A percentile compares a stretch with the other conserved stretches of the same genome.
phyloP scores from a whole-genome alignment of 2,113 vertebrate species.

The Lepisosteus osseus region DNA sequence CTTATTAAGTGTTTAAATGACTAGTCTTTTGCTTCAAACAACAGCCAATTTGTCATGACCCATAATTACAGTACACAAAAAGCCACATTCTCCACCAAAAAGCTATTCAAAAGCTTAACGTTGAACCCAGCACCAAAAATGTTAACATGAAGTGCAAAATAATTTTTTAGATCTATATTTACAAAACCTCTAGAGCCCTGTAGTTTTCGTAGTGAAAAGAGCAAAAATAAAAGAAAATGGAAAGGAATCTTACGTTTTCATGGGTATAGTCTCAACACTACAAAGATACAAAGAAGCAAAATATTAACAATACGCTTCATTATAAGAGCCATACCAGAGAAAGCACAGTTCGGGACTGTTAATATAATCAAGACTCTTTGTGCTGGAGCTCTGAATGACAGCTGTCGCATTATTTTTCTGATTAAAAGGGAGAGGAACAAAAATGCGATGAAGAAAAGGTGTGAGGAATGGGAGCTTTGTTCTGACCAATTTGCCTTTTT shows the following conservation, averaged over 20 bases:
- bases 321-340: constrained; percentile 36
- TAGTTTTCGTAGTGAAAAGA: constrained; percentile 20
- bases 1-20: constrained; percentile 44
- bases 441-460: constrained; percentile 23
- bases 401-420: constrained; percentile 16
- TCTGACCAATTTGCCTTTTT: not conserved
- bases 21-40: constrained; percentile 51
- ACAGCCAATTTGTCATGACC: constrained; percentile 51
- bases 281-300: constrained; percentile 71
- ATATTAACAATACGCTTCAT: constrained; percentile 38
- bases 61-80: constrained; percentile 44
- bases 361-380: constrained; percentile 31
- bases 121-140: constrained; percentile 58
- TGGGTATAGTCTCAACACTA: constrained; percentile 79
- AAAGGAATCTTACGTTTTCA: constrained; percentile 82
- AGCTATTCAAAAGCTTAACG: constrained; percentile 48
- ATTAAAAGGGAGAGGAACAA: not conserved
- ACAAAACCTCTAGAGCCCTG: constrained; percentile 34
- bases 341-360: constrained; percentile 27
- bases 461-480: constrained; percentile 30
- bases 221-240: constrained; percentile 38
- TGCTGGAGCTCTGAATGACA: constrained; percentile 25
- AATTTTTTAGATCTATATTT: constrained; percentile 18
- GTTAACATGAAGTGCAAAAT: constrained; percentile 56
- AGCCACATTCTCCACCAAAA: constrained; percentile 52